Evolutionary conservation across 2,113 vertebrate genomes (phyloP).

Genomic region (Ginglymostoma cirratum): DNA sequence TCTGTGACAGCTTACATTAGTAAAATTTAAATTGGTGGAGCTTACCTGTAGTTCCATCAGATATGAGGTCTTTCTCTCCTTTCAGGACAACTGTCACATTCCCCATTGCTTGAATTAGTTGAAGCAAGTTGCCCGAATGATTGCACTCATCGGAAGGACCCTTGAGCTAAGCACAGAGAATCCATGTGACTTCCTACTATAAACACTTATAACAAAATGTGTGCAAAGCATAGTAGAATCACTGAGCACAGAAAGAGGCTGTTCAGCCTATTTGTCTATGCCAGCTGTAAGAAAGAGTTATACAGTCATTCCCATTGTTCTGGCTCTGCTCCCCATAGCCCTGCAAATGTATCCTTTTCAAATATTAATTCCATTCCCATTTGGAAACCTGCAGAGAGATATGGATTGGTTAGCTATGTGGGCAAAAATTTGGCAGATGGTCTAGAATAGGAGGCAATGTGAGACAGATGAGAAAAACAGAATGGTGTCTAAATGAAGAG

Average conservation of each 20-base stretch:
- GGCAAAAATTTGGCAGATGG: not conserved
- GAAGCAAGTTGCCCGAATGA: conserved; percentile 63
- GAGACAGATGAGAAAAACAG: not conserved
- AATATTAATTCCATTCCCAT: not conserved
- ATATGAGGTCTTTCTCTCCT: conserved; percentile 83
- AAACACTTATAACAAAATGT: not conserved
- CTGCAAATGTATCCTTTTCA: not conserved
- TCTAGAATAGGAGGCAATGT: not conserved
- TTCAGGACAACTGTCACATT: conserved; percentile 87
- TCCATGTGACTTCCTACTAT: conserved; percentile 43
- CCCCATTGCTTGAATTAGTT: conserved; percentile 83
- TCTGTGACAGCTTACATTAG: not conserved
- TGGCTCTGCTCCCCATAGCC: not conserved
- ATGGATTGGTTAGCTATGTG: not conserved
- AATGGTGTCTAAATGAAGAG: not conserved
- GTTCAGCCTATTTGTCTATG: not conserved
- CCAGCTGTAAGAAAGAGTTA: not conserved
- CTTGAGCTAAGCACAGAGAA: conserved; percentile 64
- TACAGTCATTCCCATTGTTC: not conserved
- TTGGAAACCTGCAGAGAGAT: not conserved
- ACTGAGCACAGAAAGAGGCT: not conserved
- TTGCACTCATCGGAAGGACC: conserved; percentile 68
- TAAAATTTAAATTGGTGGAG: conserved; percentile 26
- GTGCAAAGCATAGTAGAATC: not conserved
- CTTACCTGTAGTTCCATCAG: conserved; percentile 81